Evolutionary conservation across 2,113 vertebrate species (phyloP).

Genomic region (Zapornia atra): DNA sequence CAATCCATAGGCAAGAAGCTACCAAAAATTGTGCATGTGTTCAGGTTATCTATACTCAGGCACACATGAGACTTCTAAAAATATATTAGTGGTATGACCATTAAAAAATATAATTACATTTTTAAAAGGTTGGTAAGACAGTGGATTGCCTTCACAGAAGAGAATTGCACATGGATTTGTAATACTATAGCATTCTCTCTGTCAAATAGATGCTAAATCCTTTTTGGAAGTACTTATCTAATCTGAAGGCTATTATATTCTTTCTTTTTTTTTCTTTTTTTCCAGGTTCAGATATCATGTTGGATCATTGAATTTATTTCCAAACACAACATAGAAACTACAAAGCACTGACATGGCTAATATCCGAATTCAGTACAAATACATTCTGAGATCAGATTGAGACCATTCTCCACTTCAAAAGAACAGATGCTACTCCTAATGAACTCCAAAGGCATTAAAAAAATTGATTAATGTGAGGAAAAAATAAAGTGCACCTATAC

Average conservation of each 20-base stretch:
- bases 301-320: background rate
- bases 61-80: background rate
- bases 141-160: background rate
- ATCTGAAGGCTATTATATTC: background rate
- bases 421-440: background rate
- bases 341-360: background rate
- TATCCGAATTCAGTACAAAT: background rate
- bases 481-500: background rate
- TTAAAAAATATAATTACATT: background rate
- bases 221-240: background rate
- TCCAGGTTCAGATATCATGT: background rate
- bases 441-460: background rate
- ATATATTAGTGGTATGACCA: fast-evolving
- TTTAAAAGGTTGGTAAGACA: background rate
- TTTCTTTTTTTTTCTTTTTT: background rate
- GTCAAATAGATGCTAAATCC: background rate
- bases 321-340: background rate
- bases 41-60: background rate
- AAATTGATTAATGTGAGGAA: background rate
- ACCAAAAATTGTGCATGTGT: background rate
- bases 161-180: background rate
- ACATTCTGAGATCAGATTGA: background rate
- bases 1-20: background rate
- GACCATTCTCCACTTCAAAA: background rate
- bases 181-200: background rate